Conservation (phyloP, 2,113 vertebrate species). For the Epinephelus lanceolatus region DNA sequence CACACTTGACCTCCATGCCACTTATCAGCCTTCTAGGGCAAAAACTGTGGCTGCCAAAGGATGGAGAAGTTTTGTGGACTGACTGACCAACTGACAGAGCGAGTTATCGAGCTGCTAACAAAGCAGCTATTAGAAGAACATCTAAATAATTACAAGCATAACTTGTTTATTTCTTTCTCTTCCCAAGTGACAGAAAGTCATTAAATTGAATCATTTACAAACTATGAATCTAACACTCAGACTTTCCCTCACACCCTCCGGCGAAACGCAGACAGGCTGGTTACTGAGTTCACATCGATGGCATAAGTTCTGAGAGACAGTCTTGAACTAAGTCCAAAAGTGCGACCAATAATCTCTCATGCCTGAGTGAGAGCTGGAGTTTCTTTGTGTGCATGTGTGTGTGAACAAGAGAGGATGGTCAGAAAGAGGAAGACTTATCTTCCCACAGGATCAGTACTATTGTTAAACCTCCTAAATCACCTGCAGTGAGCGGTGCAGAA, state of each 20-base stretch:
- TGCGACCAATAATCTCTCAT: constrained; percentile 35
- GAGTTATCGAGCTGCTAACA: too few relatives aligned
- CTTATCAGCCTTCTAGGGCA: too few relatives aligned
- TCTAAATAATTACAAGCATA: neutral
- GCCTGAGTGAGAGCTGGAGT: constrained; percentile 13
- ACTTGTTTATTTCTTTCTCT: neutral
- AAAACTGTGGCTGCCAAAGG: too few relatives aligned
- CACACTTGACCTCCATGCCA: too few relatives aligned
- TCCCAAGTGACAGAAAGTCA: neutral
- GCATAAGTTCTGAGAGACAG: constrained; percentile 44
- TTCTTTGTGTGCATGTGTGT: constrained; percentile 28
- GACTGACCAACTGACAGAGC: too few relatives aligned
- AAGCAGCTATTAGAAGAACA: too few relatives aligned
- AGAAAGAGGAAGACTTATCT: constrained; percentile 56
- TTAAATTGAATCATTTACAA: constrained; percentile 35
- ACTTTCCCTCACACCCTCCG: constrained; percentile 29
- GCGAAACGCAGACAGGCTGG: constrained; percentile 26
- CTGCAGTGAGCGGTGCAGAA: constrained; percentile 59
- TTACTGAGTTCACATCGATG: constrained; percentile 37
- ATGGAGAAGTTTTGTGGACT: too few relatives aligned
- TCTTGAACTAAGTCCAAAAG: constrained; percentile 58
- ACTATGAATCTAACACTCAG: neutral
- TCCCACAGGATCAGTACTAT: constrained; percentile 63
- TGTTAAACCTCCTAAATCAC: constrained; percentile 76
- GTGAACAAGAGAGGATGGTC: constrained; percentile 18